Conservation (phyloP, 2,888 invertebrate species). For the Cyclophora albipunctata region DNA sequence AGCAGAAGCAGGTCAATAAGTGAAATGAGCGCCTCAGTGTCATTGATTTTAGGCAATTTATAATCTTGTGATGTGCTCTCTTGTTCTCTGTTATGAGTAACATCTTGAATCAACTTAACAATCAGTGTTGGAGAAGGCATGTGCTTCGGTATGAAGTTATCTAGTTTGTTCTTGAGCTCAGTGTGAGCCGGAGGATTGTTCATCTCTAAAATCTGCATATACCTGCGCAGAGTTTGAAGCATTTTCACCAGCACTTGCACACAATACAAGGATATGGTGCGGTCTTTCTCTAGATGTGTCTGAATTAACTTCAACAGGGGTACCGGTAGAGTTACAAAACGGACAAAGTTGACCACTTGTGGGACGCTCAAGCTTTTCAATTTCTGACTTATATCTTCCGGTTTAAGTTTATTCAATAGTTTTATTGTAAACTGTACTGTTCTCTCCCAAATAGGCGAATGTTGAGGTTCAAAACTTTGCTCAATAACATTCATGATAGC, state of each 20-base stretch:
- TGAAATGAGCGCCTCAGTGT: conserved; percentile 46
- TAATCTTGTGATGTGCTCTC: conserved; percentile 34
- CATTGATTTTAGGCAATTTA: conserved; percentile 41
- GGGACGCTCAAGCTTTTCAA: conserved; percentile 55
- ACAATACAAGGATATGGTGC: conserved; percentile 60
- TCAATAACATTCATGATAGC: conserved; percentile 76
- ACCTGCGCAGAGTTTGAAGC: conserved; percentile 65
- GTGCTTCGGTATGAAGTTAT: conserved; percentile 64
- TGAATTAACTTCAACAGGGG: conserved; percentile 64
- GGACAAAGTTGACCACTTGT: conserved; percentile 71
- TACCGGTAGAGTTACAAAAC: conserved; percentile 66
- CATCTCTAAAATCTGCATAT: conserved; percentile 67
- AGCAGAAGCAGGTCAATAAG: conserved; percentile 55
- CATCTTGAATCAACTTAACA: conserved; percentile 47
- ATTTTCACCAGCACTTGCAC: conserved; percentile 73
- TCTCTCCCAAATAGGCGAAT: conserved; percentile 71
- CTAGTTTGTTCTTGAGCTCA: conserved; percentile 55
- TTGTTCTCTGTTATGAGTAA: conserved; percentile 13
- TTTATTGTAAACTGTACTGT: conserved; percentile 60
- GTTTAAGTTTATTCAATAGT: conserved; percentile 60
- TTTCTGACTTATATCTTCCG: conserved; percentile 64
- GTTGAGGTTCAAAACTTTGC: conserved; percentile 76
- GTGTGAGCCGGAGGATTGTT: conserved; percentile 34
- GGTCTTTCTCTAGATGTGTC: conserved; percentile 46
- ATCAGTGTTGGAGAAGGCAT: conserved; percentile 50